Evolutionary conservation across 2,113 vertebrate genomes (phyloP), one percentile per base, ranked within the genome.

Genomic region (cattle (Bos taurus)): DNA sequence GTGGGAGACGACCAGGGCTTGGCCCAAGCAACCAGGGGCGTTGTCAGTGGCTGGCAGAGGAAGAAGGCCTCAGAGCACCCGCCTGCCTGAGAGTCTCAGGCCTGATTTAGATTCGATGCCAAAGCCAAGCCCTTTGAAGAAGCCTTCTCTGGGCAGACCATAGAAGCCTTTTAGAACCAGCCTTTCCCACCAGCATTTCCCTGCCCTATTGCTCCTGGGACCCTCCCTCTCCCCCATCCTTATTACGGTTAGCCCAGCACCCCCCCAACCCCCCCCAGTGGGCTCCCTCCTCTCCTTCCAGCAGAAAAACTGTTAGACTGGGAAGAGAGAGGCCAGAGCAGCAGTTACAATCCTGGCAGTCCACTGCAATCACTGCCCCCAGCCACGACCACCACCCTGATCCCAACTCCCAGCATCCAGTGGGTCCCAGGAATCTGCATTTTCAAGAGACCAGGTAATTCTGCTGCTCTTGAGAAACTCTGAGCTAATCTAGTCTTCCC

Each of bases 21-120:
- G 2, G 91, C 78, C 93, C 83, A 36, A 64, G 81, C 88, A 77
- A 9, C 86, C 91, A 87, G 91, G 93, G 98, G 98, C 83, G 93
- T 97, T 98, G 96, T 95, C 96, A 83, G 92, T 9, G 64, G 88
- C 95, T 96, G 97, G 96, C 93, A 91, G 78, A 62, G 84, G 46
- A 54, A 92, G 50, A 13, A 59, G 94, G 83, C 97, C 88, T 82
- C 77, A 0, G 4, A 85, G 50, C 3, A 33, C 95, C 89, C 2
- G 96, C 82, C 93, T 40, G 88, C 88, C 59, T 52, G 96, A 36
- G 21, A 91, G 40, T 80, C 94, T 92, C 85, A 3, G 88, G 90
- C 95, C 97, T 92, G 83, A 97, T 91, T 96, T 83, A 97, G 95
- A 95, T 60, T 5, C 6, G 11, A 78, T 48, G 92, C 85, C 97